Evolutionary conservation across 2,888 invertebrate species (phyloP), one percentile per base, ranked within the genome.

Genomic region (Chymomyza amoena): DNA sequence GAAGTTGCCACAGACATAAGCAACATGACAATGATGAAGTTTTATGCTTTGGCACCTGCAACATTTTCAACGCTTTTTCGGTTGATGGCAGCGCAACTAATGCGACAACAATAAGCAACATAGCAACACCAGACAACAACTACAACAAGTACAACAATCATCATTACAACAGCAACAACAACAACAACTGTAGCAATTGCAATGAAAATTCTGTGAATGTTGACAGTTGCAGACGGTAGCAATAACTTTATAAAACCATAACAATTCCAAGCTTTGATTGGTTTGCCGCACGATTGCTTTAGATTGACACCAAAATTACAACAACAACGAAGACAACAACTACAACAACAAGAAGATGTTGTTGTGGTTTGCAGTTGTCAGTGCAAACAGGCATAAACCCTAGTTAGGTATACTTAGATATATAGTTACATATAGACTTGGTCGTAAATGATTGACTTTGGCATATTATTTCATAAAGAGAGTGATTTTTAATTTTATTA

Each of bases 31-130:
- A 82, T 84, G 87, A 86, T 86, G 85, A 84, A 86, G 85, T 86
- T 88, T 88, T 84, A 86, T 86, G 88, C 84, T 82, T 87, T 86
- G 78, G 75, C 88, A 86, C 85, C 85, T 86, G 81, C 80, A 81
- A 70, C 75, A 81, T 54, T 69, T 62, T 63, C 68, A 70, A 20
- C 57, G 39, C 39, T 45, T 45, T 45, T 45, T 45, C 39, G 39
- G 39, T 45, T 45, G 39, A 45, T 45, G 39, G 39, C 39, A 45
- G 39, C 39, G 39, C 39, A 45, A 45, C 39, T 45, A 45, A 45
- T 45, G 39, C 57, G 25, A 57, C 57, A 57, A 57, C 57, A 57
- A 18, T 15, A 57, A 25, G 15, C 18, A 25, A 16, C n/a, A 56
- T 16, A 1, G 16, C 56, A 56, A 20, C 56, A 56, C 18, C 56